Base-by-base conservation (phyloP, 2,888 invertebrate species). In the Lamellibrachia satsuma region DNA sequence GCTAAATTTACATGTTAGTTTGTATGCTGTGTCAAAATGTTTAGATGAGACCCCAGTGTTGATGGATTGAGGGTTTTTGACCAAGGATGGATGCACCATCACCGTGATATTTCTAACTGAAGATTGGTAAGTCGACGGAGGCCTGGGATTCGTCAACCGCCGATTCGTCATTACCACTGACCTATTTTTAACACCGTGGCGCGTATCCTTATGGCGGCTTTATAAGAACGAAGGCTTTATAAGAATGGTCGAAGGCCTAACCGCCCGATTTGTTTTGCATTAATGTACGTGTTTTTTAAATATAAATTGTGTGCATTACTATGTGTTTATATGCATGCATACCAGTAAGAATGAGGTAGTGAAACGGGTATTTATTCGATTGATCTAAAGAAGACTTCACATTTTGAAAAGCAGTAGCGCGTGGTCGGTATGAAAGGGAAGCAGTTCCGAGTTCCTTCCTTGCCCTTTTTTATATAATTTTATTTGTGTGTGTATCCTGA, bases 21-120 rank as follows among this genome's bases (percentile, higher is more conserved):
- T 90, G 90, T 93, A 92, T n/a, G 22, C 75, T 75, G 75, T 75
- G 75, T 92, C 93, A 93, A 94, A 94, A 94, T 94, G 93, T 92
- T 75, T 90, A 93, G 93, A 92, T 94, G 92, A 93, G 57, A 52
- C 27, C 52, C 91, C 92, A 91, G 93, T 94, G 93, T 93, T 93
- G 93, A 93, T 75, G 94, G 94, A 94, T 94, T 94, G 95, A 94
- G 94, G 94, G 94, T 95, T 95, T 94, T 94, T 94, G 94, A 94
- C 94, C 93, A 93, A 94, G 94, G 95, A 96, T 96, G 96, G 95
- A 93, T 93, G 93, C 92, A 91, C 92, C 94, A 92, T 93, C 93
- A 93, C 92, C 93, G 93, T 93, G 92, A 94, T 94, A 94, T 93
- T 93, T 94, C 94, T 94, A 93, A 94, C 93, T 93, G 93, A 94